These are phyloP conservation scores for Caenorhabditis plicata DNA, from an alignment of 2,888 invertebrate species.

Conservation along the genomic window DNA sequence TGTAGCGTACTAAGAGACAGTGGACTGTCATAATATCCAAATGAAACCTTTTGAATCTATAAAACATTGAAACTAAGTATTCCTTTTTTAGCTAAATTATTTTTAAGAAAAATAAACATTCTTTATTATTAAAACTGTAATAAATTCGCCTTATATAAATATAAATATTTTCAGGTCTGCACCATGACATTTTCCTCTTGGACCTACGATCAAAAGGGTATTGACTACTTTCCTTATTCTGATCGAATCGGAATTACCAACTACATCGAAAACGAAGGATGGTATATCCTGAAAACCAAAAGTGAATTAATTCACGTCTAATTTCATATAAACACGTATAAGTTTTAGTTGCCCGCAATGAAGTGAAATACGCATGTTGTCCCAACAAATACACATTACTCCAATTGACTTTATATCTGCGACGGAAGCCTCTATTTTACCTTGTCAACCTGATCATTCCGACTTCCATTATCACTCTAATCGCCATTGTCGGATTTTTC, in stretches of 20 bases:
- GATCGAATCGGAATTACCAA: conserved; percentile 60
- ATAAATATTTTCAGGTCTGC: conserved; percentile 49
- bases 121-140: background rate
- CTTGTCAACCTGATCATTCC: conserved; percentile 64
- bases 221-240: conserved; percentile 62
- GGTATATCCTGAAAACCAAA: conserved; percentile 59
- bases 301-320: conserved; percentile 16
- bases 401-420: conserved; percentile 54
- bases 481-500: conserved; percentile 67
- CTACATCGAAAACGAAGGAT: conserved; percentile 64
- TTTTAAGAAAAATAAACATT: conserved; percentile 3
- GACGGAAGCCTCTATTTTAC: conserved; percentile 65
- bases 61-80: too few species aligned
- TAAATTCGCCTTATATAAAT: background rate
- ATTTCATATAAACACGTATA: background rate
- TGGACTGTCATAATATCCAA: too few species aligned
- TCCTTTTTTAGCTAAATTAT: too few species aligned
- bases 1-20: too few species aligned
- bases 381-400: conserved; percentile 64
- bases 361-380: conserved; percentile 64
- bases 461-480: conserved; percentile 63
- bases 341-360: conserved; percentile 51
- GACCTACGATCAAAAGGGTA: conserved; percentile 64
- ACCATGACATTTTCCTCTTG: conserved; percentile 63
- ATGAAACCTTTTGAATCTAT: too few species aligned